Evolutionary conservation across 2,113 vertebrate genomes (phyloP), one percentile per base, ranked within the genome.

Genomic region (Balaenoptera acutorostrata): DNA sequence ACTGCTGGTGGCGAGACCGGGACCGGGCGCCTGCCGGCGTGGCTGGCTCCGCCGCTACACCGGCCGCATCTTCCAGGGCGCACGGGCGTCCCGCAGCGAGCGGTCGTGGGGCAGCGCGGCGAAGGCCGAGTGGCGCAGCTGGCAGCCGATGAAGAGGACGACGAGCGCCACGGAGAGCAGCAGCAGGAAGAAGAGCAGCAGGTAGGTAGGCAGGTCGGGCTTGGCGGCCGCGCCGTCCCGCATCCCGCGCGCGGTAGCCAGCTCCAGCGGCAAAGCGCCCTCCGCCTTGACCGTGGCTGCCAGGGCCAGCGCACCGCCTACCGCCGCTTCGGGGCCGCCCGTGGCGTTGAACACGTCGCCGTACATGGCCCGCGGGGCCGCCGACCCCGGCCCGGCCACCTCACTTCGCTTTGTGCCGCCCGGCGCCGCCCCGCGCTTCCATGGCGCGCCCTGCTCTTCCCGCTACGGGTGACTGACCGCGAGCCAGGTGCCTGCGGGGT

Each of bases 101-200:
- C 99, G 99, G 98, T 99, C 99, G 77, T 99, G 99, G 98, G 99
- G 99, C 98, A 99, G 99, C 91, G 99, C 99, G 39, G 99, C 99
- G 97, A 99, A 99, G 97, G 99, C 99, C 97, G 99, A 99, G 98
- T 99, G 99, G 98, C 99, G 99, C 97, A 99, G 99, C 98, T 99
- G 99, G 95, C 99, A 99, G 99, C 99, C 99, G 94, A 99, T 99
- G 98, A 99, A 99, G 98, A 99, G 99, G 92, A 99, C 99, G 72
- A 99, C 99, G 82, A 99, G 99, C 39, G 99, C 98, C 98, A 99
- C 99, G 59, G 99, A 98, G 90, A 99, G 98, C 97, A 99, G 99
- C 92, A 99, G 98, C 96, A 99, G 98, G 77, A 99, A 99, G 98
- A 99, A 99, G 95, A 99, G 99, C 94, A 99, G 99, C 72, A 99